A percentile compares a stretch with the other conserved stretches of the same genome.
phyloP scores from a whole-genome alignment of 2,888 invertebrate genomes.

The Ypsolopha sequella region DNA sequence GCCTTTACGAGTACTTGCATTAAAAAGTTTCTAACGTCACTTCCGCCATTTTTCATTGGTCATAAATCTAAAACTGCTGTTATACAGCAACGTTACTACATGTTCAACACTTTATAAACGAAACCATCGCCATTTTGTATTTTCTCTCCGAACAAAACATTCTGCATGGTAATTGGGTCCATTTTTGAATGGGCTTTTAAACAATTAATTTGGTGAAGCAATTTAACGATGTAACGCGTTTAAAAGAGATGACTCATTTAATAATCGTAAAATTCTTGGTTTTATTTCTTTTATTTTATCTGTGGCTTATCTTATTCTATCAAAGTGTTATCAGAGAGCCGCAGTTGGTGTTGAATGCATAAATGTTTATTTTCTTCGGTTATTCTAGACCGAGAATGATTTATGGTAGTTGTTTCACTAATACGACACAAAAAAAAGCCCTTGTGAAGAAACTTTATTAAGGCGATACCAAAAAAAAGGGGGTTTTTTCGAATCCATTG shows the following conservation, averaged over 20 bases:
- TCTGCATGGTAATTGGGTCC: no score
- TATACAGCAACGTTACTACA: not conserved
- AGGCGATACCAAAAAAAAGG: no score
- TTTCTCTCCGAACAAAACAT: not conserved
- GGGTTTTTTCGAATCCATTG: no score
- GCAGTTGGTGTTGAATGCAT: not conserved
- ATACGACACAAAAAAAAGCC: no score
- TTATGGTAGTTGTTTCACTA: no score
- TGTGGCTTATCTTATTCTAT: not conserved
- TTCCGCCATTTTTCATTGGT: not conserved
- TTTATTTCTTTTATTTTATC: not conserved
- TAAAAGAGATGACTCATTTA: conserved; percentile 4
- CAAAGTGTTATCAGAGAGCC: conserved; percentile 4
- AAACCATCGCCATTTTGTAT: not conserved
- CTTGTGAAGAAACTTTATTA: no score
- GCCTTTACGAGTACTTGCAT: no score
- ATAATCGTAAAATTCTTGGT: conserved; percentile 8
- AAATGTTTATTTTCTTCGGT: no score
- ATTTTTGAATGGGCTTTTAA: no score
- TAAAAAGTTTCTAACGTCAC: no score
- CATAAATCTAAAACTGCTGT: not conserved
- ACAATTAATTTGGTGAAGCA: not conserved
- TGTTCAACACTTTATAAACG: not conserved
- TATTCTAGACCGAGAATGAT: no score
- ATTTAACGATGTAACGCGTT: not conserved